These are phyloP conservation scores for Gibbula magus DNA, from an alignment of 2,888 invertebrate genomes.

Conservation along the genomic window DNA sequence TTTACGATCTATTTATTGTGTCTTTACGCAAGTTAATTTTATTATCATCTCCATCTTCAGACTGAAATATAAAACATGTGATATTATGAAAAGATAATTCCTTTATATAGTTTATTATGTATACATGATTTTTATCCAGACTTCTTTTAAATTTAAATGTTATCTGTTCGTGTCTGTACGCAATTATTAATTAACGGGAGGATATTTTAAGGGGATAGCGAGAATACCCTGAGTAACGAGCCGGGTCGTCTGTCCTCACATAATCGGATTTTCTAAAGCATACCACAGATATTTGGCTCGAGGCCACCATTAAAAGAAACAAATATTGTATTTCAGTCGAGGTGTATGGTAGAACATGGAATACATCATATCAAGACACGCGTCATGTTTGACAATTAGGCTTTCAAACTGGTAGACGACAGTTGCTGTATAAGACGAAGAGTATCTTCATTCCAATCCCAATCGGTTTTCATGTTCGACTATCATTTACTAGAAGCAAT, in stretches of 20 bases:
- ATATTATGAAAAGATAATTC: too few relatives aligned
- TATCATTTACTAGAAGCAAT: constrained; percentile 10
- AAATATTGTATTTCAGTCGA: background rate
- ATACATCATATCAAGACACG: constrained; percentile 8
- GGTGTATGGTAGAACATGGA: background rate
- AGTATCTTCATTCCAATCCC: background rate
- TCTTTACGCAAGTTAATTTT: too few relatives aligned
- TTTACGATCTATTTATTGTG: too few relatives aligned
- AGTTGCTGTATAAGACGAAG: background rate
- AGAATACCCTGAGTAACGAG: background rate
- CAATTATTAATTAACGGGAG: background rate
- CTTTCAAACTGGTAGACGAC: background rate
- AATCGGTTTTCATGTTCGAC: background rate
- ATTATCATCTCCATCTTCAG: too few relatives aligned
- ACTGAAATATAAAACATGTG: too few relatives aligned
- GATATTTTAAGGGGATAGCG: background rate
- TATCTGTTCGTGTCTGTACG: too few relatives aligned
- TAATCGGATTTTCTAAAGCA: constrained; percentile 17
- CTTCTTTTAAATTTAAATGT: too few relatives aligned
- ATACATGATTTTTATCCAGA: too few relatives aligned
- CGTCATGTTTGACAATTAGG: background rate
- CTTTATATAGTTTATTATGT: too few relatives aligned
- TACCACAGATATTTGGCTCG: background rate
- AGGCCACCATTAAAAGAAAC: background rate
- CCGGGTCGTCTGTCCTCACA: background rate